Evolutionary conservation across 2,113 vertebrate genomes (phyloP), one percentile per base, ranked within the genome.

Genomic region (Chlorodrepanis virens): DNA sequence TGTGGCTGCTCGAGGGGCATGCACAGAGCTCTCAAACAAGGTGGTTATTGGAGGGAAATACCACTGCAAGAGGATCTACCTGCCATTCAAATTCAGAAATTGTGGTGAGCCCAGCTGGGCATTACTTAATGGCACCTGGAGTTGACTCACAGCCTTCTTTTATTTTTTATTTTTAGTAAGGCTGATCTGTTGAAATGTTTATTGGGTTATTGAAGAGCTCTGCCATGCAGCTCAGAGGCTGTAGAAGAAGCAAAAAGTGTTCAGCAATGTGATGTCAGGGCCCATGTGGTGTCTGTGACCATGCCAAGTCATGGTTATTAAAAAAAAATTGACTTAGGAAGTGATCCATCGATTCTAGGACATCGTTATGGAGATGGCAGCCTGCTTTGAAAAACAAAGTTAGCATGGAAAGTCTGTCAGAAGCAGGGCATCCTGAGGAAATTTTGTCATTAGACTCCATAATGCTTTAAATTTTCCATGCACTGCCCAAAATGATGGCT

Each of bases 351-450:
- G 37, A 5, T 83, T 95, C 74, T 78, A 76, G 50, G 78, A 64
- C 87, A 90, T 96, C 53, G 25, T 96, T 95, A 94, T 79, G 91
- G 93, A 95, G 87, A 92, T 93, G 92, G 70, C 87, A 91, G 74
- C 59, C 56, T 83, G 76, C 93, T 96, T 93, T 78, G 56, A 61
- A 94, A 95, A 95, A 94, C 87, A 93, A 18, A 95, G 71, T 87
- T 22, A 76, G 44, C 63, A 81, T 15, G 67, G 93, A 89, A 88
- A 86, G 37, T 76, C 78, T 89, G 83, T 89, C 68, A 80, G 31
- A 91, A 77, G 72, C 79, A 67, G 64, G 59, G 68, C 56, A n/a
- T 93, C 56, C 59, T 13, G 15, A 95, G 93, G 93, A 95, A 92
- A 83, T 92, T 74, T 44, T 90, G 90, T 96, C 91, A 88, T 88